These are phyloP conservation scores for Festucalex cinctus DNA, from an alignment of 2,113 vertebrate species.

Conservation along the genomic window DNA sequence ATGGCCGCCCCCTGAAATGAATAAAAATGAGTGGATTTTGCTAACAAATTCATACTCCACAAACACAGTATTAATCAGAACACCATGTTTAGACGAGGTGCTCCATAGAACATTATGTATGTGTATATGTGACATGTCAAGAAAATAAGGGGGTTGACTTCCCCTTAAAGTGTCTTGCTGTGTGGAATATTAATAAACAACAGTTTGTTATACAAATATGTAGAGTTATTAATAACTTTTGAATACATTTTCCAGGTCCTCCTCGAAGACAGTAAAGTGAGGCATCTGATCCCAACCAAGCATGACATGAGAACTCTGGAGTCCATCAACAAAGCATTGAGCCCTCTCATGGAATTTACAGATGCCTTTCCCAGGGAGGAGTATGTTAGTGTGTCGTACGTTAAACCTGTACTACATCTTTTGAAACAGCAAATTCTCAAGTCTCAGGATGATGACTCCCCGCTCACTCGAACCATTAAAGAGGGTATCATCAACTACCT, in stretches of 20 bases:
- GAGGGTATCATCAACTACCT: background rate
- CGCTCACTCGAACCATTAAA: background rate
- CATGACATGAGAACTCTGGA: background rate
- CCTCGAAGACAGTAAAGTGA: background rate
- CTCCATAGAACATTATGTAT: no score
- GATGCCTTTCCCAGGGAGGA: background rate
- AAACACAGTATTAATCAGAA: no score
- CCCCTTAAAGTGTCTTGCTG: no score
- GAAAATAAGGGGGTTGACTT: no score
- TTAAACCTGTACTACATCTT: background rate
- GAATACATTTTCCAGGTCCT: background rate
- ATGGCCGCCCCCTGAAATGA: no score
- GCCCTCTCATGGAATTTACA: background rate
- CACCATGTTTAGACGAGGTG: no score
- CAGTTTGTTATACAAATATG: background rate
- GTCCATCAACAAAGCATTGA: background rate
- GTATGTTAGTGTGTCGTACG: background rate
- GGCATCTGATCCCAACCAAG: background rate
- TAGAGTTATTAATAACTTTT: background rate
- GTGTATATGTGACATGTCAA: no score
- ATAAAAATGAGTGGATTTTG: no score
- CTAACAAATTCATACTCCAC: no score
- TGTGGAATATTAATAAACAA: no score
- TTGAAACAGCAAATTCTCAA: background rate
- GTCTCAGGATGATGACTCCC: background rate